Percentiles rank a stretch among this genome's conserved stretches.
Evolutionary conservation across 2,113 vertebrate species (phyloP).

Genomic region (Oreochromis niloticus): DNA sequence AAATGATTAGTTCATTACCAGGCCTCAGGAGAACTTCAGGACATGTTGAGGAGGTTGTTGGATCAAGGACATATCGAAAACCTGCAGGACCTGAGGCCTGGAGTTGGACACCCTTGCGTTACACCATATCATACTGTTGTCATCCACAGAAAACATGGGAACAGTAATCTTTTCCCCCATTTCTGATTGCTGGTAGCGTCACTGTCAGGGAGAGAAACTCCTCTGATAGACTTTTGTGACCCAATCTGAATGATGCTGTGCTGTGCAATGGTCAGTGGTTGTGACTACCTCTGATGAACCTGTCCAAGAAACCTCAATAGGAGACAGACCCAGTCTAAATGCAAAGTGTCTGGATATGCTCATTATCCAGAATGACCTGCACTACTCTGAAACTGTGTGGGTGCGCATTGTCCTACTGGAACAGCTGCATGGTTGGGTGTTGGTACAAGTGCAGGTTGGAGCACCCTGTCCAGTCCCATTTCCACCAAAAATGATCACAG

Average conservation of each 20-base stretch:
- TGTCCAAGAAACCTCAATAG: neutral
- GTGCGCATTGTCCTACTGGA: neutral
- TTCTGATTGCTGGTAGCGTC: neutral
- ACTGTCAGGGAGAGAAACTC: neutral
- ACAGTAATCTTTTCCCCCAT: neutral
- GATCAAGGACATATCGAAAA: too few relatives aligned
- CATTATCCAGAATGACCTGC: accelerated
- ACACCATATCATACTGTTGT: neutral
- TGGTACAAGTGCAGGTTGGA: neutral
- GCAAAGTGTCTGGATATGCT: neutral
- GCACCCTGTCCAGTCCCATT: neutral
- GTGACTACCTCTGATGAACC: neutral
- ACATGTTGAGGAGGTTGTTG: too few relatives aligned
- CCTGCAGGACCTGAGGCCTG: too few relatives aligned
- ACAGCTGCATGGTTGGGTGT: neutral
- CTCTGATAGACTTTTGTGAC: accelerated
- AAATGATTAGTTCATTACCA: too few relatives aligned
- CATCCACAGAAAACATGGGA: neutral
- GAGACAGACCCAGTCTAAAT: neutral
- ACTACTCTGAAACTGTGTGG: neutral
- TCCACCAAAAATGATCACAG: neutral
- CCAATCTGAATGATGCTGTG: neutral
- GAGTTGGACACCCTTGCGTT: too few relatives aligned
- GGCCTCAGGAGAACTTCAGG: too few relatives aligned
- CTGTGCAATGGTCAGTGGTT: neutral